These are phyloP conservation scores for Pyrrhia umbra DNA, from an alignment of 2,888 invertebrate species.

Conservation along the genomic window DNA sequence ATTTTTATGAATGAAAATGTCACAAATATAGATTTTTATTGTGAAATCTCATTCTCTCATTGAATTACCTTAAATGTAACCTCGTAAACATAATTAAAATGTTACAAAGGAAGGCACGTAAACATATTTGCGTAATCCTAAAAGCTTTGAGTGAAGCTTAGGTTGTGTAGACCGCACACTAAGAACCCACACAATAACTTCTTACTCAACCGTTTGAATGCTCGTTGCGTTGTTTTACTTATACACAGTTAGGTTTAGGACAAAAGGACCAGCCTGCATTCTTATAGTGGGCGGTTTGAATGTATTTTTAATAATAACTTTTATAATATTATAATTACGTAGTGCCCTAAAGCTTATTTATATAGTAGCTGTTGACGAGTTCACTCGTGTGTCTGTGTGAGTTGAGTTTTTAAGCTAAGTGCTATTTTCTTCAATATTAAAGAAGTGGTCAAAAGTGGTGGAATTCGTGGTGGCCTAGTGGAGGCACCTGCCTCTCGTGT, in stretches of 20 bases:
- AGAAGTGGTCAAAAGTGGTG: too few species aligned
- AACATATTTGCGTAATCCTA: constrained; percentile 38
- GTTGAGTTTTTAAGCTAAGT: too few species aligned
- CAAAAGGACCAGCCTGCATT: constrained; percentile 29
- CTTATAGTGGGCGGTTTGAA: background rate
- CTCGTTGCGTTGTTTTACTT: background rate
- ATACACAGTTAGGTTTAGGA: constrained; percentile 13
- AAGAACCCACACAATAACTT: constrained; percentile 30
- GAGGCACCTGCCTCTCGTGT: too few species aligned
- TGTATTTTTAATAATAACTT: constrained; percentile 1
- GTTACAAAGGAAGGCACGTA: constrained; percentile 36
- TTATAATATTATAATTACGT: too few species aligned
- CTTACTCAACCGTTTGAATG: constrained; percentile 26
- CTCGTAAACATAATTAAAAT: constrained; percentile 25
- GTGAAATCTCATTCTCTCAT: too few species aligned
- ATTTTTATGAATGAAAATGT: background rate
- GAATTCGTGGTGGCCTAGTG: too few species aligned
- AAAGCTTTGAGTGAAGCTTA: constrained; percentile 32
- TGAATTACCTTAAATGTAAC: background rate
- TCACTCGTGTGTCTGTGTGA: too few species aligned
- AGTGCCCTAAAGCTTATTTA: too few species aligned
- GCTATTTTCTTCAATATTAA: too few species aligned
- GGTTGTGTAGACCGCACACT: constrained; percentile 41
- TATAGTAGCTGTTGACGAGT: too few species aligned
- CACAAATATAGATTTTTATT: background rate